Base-by-base conservation (phyloP, 2,797 vertebrate genomes). In the Acestrorhynchus altus region DNA sequence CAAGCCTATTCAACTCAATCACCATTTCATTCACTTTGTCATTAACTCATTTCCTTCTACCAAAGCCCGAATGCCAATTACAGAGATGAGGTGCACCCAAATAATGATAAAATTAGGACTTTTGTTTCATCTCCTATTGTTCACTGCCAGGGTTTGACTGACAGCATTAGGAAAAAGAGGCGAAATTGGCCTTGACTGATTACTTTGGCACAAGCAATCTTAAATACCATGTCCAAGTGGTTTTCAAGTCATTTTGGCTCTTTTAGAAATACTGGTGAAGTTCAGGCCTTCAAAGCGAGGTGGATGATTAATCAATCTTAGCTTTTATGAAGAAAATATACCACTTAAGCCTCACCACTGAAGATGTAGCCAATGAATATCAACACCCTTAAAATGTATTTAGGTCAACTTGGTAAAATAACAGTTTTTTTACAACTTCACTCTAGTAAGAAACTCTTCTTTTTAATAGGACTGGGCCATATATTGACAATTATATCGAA, bases 1-100 rank as follows among this genome's bases (percentile, higher is more conserved):
- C 52, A 79, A 79, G 64, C 54, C 77, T 74, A 63, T 79, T 79
- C 54, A 79, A 74, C 71, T 57, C 56, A 75, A 80, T 77, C 67
- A 71, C 51, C 46, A 72, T 77, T 83, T 80, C 78, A 80, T 77
- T 83, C 66, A 80, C 66, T 74, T 79, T 24, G 40, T 57, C 71
- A 78, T 80, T 78, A 77, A 74, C 52, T 42, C 54, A 72, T 59
- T 71, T 72, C 63, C 39, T 71, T 75, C 72, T 35, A 72, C 68
- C 63, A 57, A 67, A 74, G 35, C 22, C 66, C 54, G 71, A 79
- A 61, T 79, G 64, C 71, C 56, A 44, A 79, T 69, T 74, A 74
- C 4, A 46, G 35, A 79, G 47, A 79, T 74, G 54, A 74, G 70
- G 65, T 52, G 49, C 54, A 68, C 64, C 59, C 52, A 68, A 66